A percentile compares a stretch with the other conserved stretches of the same genome.
Conservation (phyloP, 92 coral and sea anemone species). For the Phenganax stokvisi region DNA sequence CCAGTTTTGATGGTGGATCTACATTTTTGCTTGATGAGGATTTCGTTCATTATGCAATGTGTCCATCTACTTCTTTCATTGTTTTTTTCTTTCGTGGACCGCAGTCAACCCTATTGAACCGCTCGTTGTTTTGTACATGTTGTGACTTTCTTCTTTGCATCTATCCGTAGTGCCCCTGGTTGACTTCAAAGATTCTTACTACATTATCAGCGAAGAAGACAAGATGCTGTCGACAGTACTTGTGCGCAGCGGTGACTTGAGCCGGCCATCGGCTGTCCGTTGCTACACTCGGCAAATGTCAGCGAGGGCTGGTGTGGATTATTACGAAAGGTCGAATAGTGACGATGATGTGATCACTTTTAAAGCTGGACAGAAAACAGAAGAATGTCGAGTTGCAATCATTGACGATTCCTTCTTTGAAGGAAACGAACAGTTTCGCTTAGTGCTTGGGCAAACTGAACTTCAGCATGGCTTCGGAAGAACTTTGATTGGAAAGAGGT, state of each 20-base stretch:
- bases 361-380: constrained; percentile 61
- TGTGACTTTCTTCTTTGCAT: not conserved
- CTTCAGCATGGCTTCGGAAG: constrained; percentile 39
- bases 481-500: constrained; percentile 57
- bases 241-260: constrained; percentile 81
- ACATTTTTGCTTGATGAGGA: too few relatives aligned
- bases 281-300: constrained; percentile 82
- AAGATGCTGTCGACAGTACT: constrained; percentile 55
- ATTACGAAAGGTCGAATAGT: constrained; percentile 69
- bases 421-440: constrained; percentile 60
- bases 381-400: constrained; percentile 65
- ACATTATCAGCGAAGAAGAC: constrained; percentile 53
- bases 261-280: constrained; percentile 58
- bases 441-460: constrained; percentile 56
- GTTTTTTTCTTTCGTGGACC: too few relatives aligned
- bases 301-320: constrained; percentile 71
- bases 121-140: not conserved
- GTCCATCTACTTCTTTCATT: too few relatives aligned
- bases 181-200: constrained; percentile 56
- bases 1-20: too few relatives aligned
- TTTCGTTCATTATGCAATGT: too few relatives aligned
- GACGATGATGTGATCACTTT: constrained; percentile 62
- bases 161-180: constrained; percentile 62
- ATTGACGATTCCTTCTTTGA: constrained; percentile 63
- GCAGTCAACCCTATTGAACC: not conserved